Conservation (phyloP, 1,140 invertebrate species). For the Mycetomoellerius zeteki region DNA sequence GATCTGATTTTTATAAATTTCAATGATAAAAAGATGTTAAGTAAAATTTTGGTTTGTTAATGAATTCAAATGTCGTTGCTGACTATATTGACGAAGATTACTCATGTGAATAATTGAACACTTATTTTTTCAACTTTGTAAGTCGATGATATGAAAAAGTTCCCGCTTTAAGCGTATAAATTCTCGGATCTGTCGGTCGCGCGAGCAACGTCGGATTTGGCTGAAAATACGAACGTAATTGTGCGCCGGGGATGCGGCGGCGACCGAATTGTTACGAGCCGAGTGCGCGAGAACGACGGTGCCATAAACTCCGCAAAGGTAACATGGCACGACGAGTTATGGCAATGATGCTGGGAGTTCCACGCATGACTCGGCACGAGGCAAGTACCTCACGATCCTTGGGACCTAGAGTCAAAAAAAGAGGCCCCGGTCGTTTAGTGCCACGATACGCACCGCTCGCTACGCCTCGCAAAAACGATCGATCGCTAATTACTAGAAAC, state of each 20-base stretch:
- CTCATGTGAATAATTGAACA: neutral
- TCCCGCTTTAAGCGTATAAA: slow-evolving; percentile 16
- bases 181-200: neutral
- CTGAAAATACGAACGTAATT: slow-evolving; percentile 28
- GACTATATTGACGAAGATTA: neutral
- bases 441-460: slow-evolving; percentile 59
- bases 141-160: neutral
- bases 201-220: slow-evolving; percentile 14
- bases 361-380: slow-evolving; percentile 76
- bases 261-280: slow-evolving; percentile 73
- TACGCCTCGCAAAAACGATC: slow-evolving; percentile 60
- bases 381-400: slow-evolving; percentile 69
- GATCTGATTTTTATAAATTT: neutral
- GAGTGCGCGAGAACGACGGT: slow-evolving; percentile 69
- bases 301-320: slow-evolving; percentile 73
- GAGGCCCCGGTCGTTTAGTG: slow-evolving; percentile 61
- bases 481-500: slow-evolving; percentile 69
- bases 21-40: neutral
- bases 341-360: slow-evolving; percentile 75
- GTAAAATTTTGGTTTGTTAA: neutral
- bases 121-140: neutral
- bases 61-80: neutral
- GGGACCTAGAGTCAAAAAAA: slow-evolving; percentile 45
- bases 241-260: slow-evolving; percentile 38
- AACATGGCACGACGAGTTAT: slow-evolving; percentile 76